Evolutionary conservation across 2,113 vertebrate species (phyloP), one percentile per base, ranked within the genome.

Genomic region (Glaucidium brasilianum): DNA sequence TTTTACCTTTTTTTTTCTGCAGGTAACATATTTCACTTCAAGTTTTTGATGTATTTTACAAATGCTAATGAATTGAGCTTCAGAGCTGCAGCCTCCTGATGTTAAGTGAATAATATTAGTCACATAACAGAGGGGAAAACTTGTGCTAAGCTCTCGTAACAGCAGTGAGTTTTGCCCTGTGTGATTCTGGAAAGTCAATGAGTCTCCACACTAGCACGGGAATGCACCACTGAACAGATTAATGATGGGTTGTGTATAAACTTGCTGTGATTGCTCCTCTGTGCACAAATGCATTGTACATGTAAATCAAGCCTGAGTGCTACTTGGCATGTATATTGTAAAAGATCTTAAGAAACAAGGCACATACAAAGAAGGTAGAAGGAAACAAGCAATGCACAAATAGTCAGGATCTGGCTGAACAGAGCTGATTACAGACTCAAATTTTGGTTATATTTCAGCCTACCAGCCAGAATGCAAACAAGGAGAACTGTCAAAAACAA

Each of bases 231-330:
- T 95, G 97, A 96, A 91, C 83, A 96, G 79, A 94, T 94, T 91
- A 96, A 96, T 92, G 96, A 87, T 47, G 80, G 89, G 67, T 56
- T 96, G 85, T 94, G 90, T 94, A 88, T 95, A 97, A 97, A 97
- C 94, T 95, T 87, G 49, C 50, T 96, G 92, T 82, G 87, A 89
- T 93, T 90, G 90, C 80, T 77, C 68, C 82, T 91, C 86, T 85
- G 92, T 58, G 91, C 91, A 89, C 64, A 90, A 92, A 92, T 68
- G 85, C 75, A 87, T 26, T 81, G 73, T 56, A 95, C 76, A 74
- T 87, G 81, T 76, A 96, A 94, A 96, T 96, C 87, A 95, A 92
- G 45, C 34, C 47, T 37, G 83, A 91, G 69, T 32, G 55, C 78
- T 86, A 29, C 32, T 86, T 0, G 1, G 59, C n/a, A 18, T 80